Conservation (phyloP, 2,797 vertebrate genomes). For the Falco novaeseelandiae region DNA sequence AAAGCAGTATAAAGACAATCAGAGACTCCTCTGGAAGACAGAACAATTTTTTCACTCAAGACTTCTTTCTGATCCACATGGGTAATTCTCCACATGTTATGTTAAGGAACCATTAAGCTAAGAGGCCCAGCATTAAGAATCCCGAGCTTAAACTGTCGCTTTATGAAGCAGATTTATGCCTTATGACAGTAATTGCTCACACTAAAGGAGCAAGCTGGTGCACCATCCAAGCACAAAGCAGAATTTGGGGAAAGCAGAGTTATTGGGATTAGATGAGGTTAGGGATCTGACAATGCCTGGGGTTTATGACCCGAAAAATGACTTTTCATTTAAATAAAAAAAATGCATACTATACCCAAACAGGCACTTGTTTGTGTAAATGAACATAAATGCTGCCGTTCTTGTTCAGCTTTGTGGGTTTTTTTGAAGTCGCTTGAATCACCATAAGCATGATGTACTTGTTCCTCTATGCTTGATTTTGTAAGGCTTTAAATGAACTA, state of each 20-base stretch:
- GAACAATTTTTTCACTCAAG: constrained; percentile 1
- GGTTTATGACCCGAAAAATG: background rate
- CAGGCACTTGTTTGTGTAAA: background rate
- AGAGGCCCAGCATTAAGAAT: constrained; percentile 19
- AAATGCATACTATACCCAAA: background rate
- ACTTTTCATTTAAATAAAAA: background rate
- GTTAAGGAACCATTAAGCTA: constrained; percentile 48
- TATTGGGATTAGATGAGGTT: background rate
- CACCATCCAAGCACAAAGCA: background rate
- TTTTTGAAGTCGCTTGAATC: background rate
- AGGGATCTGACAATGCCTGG: background rate
- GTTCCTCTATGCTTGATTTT: background rate
- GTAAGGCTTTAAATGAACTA: background rate
- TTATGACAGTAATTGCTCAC: constrained; percentile 33
- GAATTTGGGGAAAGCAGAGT: background rate
- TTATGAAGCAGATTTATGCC: constrained; percentile 30
- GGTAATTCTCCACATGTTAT: constrained; percentile 39
- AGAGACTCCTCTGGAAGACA: background rate
- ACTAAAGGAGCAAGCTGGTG: background rate
- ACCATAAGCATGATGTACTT: background rate
- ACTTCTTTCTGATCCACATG: constrained; percentile 31
- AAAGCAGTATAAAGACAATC: background rate
- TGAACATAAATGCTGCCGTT: background rate
- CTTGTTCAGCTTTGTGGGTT: background rate
- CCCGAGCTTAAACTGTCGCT: background rate